Evolutionary conservation across 1,140 invertebrate genomes (phyloP), one percentile per base, ranked within the genome.

Genomic region (Trialeurodes vaporariorum): DNA sequence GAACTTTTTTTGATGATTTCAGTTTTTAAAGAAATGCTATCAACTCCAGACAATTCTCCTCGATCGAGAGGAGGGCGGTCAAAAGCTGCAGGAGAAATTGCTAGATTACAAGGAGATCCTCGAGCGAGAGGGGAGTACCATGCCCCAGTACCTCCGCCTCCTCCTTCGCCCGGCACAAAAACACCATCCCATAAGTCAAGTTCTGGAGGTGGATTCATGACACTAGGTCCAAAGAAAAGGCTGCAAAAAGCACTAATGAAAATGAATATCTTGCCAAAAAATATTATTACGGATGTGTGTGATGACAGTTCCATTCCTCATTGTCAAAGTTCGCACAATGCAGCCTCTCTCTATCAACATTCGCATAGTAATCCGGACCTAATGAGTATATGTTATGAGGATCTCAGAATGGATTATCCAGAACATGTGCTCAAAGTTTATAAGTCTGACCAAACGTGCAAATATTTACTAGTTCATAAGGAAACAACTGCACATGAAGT

Each of bases 361-460:
- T 94, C 91, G 60, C 91, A 92, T 74, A 94, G 91, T 75, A 95
- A 97, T 81, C 92, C 93, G 2, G 93, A 96, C 80, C 82, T 96
- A 59, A 89, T 89, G 73, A 87, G 86, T 69, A 84, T 91, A 59
- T 89, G 85, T 76, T 91, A 87, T 80, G 88, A 91, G 72, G 88
- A 90, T 73, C 77, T 84, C 63, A 81, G 87, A 64, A 82, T 86
- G 1, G 93, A 97, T 79, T 96, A 91, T 80, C 95, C 95, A 5
- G 96, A 98, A 77, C 94, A 98, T 81, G 96, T 98, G 40, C 82
- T 99, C 0, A 99, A 98, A 83, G 92, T 94, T n/a, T 94, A 91
- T 75, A 91, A 92, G 81, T 86, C 92, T 25, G 97, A 99, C 82
- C 96, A 98, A 81, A 93, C 92, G 2, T 98, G 92, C 82, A 98